These are phyloP conservation scores for Scaptomyza graminum DNA, from an alignment of 1,140 invertebrate genomes.

Conservation along the genomic window DNA sequence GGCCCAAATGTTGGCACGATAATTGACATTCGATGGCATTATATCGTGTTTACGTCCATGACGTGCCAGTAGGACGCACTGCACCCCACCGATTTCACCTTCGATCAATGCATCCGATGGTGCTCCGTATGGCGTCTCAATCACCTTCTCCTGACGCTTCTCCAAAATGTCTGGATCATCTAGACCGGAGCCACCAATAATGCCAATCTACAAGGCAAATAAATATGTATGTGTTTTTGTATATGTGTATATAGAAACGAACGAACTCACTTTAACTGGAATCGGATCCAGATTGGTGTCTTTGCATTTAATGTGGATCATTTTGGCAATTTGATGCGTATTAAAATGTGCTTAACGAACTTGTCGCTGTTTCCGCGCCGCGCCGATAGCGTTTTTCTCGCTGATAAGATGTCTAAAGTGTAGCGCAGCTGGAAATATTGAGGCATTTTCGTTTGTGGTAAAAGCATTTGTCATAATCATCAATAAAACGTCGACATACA, in stretches of 20 bases:
- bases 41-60: conserved; percentile 95
- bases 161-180: conserved; percentile 93
- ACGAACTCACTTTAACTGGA: conserved; percentile 65
- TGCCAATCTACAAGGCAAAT: conserved; percentile 89
- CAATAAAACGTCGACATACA: background rate
- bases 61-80: conserved; percentile 92
- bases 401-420: conserved; percentile 61
- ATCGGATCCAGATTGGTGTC: conserved; percentile 71
- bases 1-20: conserved; percentile 98
- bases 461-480: background rate
- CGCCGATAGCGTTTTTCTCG: conserved; percentile 54
- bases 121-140: conserved; percentile 93
- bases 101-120: conserved; percentile 93
- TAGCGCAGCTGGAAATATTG: conserved; percentile 48
- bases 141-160: conserved; percentile 86
- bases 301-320: conserved; percentile 76
- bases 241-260: background rate
- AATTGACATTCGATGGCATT: conserved; percentile 92
- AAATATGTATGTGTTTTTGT: background rate
- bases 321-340: conserved; percentile 22
- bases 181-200: conserved; percentile 97
- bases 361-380: conserved; percentile 40
- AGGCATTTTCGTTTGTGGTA: conserved; percentile 24
- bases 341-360: conserved; percentile 55
- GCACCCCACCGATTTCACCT: conserved; percentile 88